Evolutionary conservation across 2,113 vertebrate species (phyloP), one percentile per base, ranked within the genome.

Genomic region (Chaetodon trifascialis): DNA sequence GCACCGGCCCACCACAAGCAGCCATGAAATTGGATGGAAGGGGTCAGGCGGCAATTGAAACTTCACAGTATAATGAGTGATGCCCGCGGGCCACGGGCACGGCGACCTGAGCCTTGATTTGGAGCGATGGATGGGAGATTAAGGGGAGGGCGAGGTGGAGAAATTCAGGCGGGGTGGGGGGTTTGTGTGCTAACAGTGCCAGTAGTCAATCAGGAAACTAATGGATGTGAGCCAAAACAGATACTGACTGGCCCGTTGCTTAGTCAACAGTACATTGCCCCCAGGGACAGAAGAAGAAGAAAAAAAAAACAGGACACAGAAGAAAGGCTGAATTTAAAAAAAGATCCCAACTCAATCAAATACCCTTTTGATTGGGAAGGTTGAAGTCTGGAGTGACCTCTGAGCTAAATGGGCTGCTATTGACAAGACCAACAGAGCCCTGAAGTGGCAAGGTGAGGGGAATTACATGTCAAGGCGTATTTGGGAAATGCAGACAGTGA

Each of bases 1-100:
- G 62, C 47, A 30, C 30, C 4, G 11, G 73, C 71, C 67, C 80
- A 54, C 79, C 86, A 71, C 17, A 25, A 78, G 86, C 77, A 79
- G 84, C 75, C 87, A 86, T 82, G 88, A 91, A 93, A 94, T 92
- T 91, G 88, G 82, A 91, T 84, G 80, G 76, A 86, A 88, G 84
- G 75, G 90, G 89, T 84, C 78, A 80, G 70, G 73, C 72, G 55
- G 86, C 91, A 80, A 91, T 89, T 88, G 90, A 93, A 93, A 94
- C 93, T 90, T 91, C 89, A 90, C 79, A 73, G 86, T 77, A 69
- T 94, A 94, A 94, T 92, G 86, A 93, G 92, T 79, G 83, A 93
- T 88, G 86, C 83, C 92, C 25, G 56, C 73, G 44, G 84, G 85
- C 86, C 67, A 82, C 17, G 42, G 84, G 85, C 65, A 87, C 78